Conservation (phyloP, 2,888 invertebrate genomes). For the Andrena chrysosceles region DNA sequence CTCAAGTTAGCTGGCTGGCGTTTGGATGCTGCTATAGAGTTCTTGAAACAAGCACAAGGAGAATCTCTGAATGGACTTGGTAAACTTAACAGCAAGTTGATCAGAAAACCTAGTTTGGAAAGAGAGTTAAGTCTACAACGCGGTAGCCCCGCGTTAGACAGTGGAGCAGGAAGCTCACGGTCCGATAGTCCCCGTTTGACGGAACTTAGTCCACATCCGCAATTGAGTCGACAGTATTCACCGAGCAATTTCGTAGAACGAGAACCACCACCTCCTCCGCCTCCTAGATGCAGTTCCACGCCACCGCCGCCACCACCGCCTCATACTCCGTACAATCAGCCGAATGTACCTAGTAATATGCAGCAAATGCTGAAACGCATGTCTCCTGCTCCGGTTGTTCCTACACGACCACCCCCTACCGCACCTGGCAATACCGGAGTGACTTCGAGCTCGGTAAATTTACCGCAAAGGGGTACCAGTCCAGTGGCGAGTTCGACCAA, state of each 20-base stretch:
- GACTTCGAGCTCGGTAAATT: constrained; percentile 80
- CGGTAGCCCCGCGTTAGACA: constrained; percentile 94
- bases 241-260: constrained; percentile 88
- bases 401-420: constrained; percentile 89
- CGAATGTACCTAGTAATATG: constrained; percentile 88
- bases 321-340: constrained; percentile 85
- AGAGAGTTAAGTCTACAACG: constrained; percentile 91
- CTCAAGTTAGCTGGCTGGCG: constrained; percentile 90
- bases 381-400: constrained; percentile 90
- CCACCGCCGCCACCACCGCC: constrained; percentile 88
- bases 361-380: constrained; percentile 91
- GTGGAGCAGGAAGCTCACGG: constrained; percentile 94
- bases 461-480: constrained; percentile 90
- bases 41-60: constrained; percentile 88
- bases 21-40: constrained; percentile 90
- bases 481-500: constrained; percentile 87
- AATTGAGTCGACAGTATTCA: constrained; percentile 90
- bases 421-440: constrained; percentile 85
- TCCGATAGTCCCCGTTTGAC: constrained; percentile 94
- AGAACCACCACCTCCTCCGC: constrained; percentile 89
- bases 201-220: constrained; percentile 87
- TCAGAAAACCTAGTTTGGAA: constrained; percentile 95
- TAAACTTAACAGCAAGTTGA: constrained; percentile 88
- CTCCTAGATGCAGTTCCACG: constrained; percentile 91
- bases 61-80: constrained; percentile 87